Conservation (phyloP, 2,888 invertebrate species). For the Melanotus villosus region DNA sequence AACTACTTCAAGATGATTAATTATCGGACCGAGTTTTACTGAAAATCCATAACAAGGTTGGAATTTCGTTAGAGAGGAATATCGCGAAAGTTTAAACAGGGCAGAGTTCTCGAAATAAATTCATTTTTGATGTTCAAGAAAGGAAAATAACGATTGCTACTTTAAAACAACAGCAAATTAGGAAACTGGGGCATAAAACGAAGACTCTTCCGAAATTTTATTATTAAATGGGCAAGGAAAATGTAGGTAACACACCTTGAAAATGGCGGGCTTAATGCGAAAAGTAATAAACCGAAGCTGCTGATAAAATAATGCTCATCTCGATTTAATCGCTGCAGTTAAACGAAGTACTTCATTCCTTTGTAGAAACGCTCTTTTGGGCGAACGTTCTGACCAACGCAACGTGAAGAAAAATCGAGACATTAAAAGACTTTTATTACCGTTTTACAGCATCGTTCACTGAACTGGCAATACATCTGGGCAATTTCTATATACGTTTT, state of each 20-base stretch:
- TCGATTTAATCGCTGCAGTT: conserved; percentile 18
- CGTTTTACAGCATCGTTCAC: conserved; percentile 40
- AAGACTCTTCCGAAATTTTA: conserved; percentile 16
- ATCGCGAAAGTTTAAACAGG: too few relatives aligned
- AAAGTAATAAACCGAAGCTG: conserved; percentile 18
- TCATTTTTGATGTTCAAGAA: too few relatives aligned
- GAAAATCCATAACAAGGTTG: conserved; percentile 1
- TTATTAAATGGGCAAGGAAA: neutral
- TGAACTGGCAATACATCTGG: conserved; percentile 36
- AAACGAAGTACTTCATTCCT: conserved; percentile 12
- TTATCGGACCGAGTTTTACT: neutral
- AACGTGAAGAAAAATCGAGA: conserved; percentile 33
- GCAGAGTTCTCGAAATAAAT: too few relatives aligned
- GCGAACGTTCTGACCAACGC: conserved; percentile 20
- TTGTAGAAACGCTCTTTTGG: conserved; percentile 10
- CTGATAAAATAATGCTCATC: conserved; percentile 21
- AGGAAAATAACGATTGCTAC: too few relatives aligned
- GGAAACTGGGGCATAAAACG: neutral
- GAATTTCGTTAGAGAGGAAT: neutral
- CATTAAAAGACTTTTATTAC: conserved; percentile 41
- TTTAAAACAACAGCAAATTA: neutral
- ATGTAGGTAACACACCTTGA: conserved; percentile 18
- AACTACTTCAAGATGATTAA: neutral
- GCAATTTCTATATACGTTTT: conserved; percentile 28
- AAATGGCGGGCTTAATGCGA: neutral